Evolutionary conservation across 1,140 invertebrate species (phyloP), one percentile per base, ranked within the genome.

Genomic region (Bombus picipes): DNA sequence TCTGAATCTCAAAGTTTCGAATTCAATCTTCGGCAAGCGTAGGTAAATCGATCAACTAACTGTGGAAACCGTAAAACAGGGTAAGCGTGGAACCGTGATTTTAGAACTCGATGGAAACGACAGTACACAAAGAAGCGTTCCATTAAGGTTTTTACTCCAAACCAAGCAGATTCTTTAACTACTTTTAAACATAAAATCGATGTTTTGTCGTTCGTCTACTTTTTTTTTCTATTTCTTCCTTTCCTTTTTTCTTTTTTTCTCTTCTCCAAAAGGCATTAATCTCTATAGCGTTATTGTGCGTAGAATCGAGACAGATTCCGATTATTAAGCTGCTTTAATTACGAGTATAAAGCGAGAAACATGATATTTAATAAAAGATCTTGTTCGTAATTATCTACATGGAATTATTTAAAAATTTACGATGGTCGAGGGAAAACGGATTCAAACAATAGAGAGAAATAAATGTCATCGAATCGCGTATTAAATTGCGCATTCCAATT

Each of bases 1-100:
- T 28, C 57, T 37, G 41, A 43, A 66, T 82, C 71, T 39, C 25
- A 43, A 81, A 65, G 81, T 82, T 75, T 34, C 37, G 57, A 75
- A 82, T 82, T 73, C 81, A 82, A 75, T 82, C 57, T 82, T 75
- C 65, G 37, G 13, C 53, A 39, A 39, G 28, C 53, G 37, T 18
- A 25, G n/a, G 53, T 32, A 62, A 72, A 39, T n/a, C 71, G 53
- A 74, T 80, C 65, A 65, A 79, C 15, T 28, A 34, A 15, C 65
- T 28, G 18, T 34, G 73, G 28, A 37, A 53, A 83, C n/a, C 28
- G 25, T 62, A 32, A 83, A 66, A 39, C 39, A 68, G 28, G 65
- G 3, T 28, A 43, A 34, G 74, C 25, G 13, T 39, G 25, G 32
- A 59, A 59, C 25, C 25, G 37, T 39, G 25, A 18, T 59, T 76